Base-by-base conservation (phyloP, 2,797 vertebrate genomes). In the Protonibea diacanthus region DNA sequence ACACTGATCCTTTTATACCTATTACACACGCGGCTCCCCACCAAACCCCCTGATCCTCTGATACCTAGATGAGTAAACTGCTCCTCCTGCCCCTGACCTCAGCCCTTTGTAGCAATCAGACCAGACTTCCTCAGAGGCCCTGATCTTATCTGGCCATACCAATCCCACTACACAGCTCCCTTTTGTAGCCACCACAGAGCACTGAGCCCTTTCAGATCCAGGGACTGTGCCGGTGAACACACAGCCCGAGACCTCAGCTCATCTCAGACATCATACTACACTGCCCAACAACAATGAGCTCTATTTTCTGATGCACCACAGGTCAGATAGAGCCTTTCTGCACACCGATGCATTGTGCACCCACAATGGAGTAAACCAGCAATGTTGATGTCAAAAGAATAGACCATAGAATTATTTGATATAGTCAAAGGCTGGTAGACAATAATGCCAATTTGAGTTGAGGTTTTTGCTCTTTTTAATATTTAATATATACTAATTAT, bases 1-100 rank as follows among this genome's bases (percentile, higher is more conserved):
- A 94, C 95, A 94, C 91, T 92, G 93, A 95, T 95, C 93, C 92
- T 91, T 92, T 94, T 91, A 93, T 94, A 93, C 91, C 89, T 91
- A 92, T 93, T 91, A 93, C 94, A 94, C 91, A 92, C 84, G 57
- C 74, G 71, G 82, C 90, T 86, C 87, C 88, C 84, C 79, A 88
- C 84, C 90, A 87, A 90, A 82, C 60, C 84, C 88, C 85, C 91
- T 90, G 92, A 94, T 94, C 89, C 91, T 92, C 88, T 92, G 94
- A 94, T 94, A 95, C 94, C 88, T 93, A 85, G 82, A 89, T 90
- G 91, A 90, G 91, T 94, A 93, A 93, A 93, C 89, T 87, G 90
- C 87, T 93, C 88, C 92, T 91, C 86, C 89, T 88, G 89, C 91
- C 90, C 90, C 92, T 94, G 94, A 95, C 93, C 94, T 91, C 91